Conservation (phyloP, 2,113 vertebrate genomes). For the Rhodinocichla rosea region DNA sequence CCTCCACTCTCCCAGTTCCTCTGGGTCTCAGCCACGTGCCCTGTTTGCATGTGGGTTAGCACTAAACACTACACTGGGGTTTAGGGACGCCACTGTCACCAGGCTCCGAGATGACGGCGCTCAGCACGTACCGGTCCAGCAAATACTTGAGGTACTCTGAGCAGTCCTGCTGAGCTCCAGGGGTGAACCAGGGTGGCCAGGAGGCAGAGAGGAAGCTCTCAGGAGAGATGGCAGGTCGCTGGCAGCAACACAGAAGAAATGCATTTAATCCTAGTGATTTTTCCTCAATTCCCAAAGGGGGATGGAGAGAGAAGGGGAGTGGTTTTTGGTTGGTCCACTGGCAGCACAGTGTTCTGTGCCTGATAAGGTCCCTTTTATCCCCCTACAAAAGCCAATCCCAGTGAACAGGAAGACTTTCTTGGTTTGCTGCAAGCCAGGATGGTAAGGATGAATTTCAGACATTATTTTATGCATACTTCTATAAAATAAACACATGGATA, state of each 20-base stretch:
- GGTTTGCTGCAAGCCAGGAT: not conserved
- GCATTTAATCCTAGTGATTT: not conserved
- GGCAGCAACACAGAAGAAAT: not conserved
- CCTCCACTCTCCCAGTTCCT: not conserved
- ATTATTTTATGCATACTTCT: not conserved
- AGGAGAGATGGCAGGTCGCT: constrained; percentile 81
- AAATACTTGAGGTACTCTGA: constrained; percentile 84
- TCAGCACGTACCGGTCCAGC: constrained; percentile 73
- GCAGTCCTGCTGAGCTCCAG: constrained; percentile 82
- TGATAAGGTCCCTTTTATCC: not conserved
- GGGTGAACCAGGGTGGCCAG: constrained; percentile 85
- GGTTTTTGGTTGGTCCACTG: not conserved
- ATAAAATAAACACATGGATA: not conserved
- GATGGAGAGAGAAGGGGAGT: not conserved
- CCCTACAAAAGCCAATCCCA: not conserved
- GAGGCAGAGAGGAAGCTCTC: constrained; percentile 81
- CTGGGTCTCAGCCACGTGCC: not conserved
- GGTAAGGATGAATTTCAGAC: not conserved
- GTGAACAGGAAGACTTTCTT: not conserved
- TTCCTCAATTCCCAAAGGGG: not conserved
- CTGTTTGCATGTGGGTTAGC: fast-evolving
- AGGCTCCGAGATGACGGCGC: fast-evolving
- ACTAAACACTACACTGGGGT: fast-evolving
- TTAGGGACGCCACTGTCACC: fast-evolving
- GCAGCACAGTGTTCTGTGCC: not conserved